Base-by-base conservation (phyloP, 1,140 invertebrate genomes). In the Aricia agestis region DNA sequence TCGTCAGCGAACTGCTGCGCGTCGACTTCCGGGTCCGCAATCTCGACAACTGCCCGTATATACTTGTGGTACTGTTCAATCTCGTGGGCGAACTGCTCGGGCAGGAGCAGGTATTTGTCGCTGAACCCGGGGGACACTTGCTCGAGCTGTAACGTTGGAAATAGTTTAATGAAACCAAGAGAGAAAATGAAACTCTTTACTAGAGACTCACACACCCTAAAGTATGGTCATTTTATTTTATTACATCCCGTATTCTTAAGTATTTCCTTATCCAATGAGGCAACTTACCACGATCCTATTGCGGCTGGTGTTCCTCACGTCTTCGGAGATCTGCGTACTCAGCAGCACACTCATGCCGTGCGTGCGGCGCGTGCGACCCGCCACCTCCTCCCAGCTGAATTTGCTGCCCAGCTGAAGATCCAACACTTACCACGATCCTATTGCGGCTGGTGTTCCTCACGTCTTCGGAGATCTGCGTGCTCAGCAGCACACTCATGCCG, bases 81-180 rank as follows among this genome's bases (percentile, higher is more conserved):
- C 88, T 95, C 94, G 36, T 93, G 92, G 25, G 92, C 82, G 80
- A 95, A 95, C 76, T 94, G 92, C 36, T 91, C 84, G 1, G 94
- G 92, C 72, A 93, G 92, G 1, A 94, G 90, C 3, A 95, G 89
- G 81, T 95, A 95, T 36, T 93, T 91, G 76, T 95, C 94, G 75
- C 93, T 94, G 82, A 95, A 94, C 13, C 94, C 94, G 0, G 94
- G 94, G 0, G 94, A 93, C n/a, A 93, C 92, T 89, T 95, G 94
- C 80, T 95, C 94, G 72, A 95, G 91, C 94, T 95, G 77, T 45
- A 88, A 84, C 25, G 36, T 57, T 3, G 45, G 3, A 15, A 52
- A 52, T 13, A 36, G 9, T 36, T 6, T 36, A 36, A 36, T 36
- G 25, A 3, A 25, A 25, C 3, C 1, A 25, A 25, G 25, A 25